Base-by-base conservation (phyloP, 2,113 vertebrate species). In the Leucosticte australis region DNA sequence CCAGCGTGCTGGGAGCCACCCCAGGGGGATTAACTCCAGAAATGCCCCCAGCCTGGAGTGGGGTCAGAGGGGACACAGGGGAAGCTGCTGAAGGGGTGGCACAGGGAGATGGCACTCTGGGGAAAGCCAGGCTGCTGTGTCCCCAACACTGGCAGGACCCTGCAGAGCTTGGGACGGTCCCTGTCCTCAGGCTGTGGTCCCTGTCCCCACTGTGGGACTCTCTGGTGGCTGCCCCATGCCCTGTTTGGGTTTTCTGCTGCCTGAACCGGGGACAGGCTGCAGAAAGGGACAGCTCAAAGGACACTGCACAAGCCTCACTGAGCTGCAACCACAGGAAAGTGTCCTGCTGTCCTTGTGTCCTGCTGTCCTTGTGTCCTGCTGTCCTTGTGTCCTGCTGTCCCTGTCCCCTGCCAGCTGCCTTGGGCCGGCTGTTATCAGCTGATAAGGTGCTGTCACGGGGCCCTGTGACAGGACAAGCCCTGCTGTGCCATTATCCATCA, bases 11-110 rank as follows among this genome's bases (percentile, higher is more conserved):
- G 67, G 35, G 27, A 41, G 3, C 15, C 55, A 9, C 28, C 11
- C 27, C 1, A 0, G 16, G 15, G 23, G 7, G 5, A 24, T 41
- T 4, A 2, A 30, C 46, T 26, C 35, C 71, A 59, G n/a, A 42
- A 86, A 7, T 15, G 8, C 11, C 2, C 7, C 28, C 28, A 47
- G 13, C 39, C 39, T 50, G 27, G 71, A 55, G 35, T 8, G 24
- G 33, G 35, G 22, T 17, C 49, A 14, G 42, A 15, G 44, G 27
- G 55, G 2, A 50, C 53, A 11, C 1, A 0, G 15, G 44, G 16
- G 16, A 30, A 57, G 78, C 41, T 78, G 50, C 60, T 49, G 60
- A 13, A 75, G 41, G 44, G 47, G 23, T 53, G 78, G 82, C 62
- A 15, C 65, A 20, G 35, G 62, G 57, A 86, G 10, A 16, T 28